A percentile compares a stretch with the other conserved stretches of the same genome.
Evolutionary conservation across 2,888 invertebrate genomes (phyloP).

Genomic region (Crepidodera aurea): DNA sequence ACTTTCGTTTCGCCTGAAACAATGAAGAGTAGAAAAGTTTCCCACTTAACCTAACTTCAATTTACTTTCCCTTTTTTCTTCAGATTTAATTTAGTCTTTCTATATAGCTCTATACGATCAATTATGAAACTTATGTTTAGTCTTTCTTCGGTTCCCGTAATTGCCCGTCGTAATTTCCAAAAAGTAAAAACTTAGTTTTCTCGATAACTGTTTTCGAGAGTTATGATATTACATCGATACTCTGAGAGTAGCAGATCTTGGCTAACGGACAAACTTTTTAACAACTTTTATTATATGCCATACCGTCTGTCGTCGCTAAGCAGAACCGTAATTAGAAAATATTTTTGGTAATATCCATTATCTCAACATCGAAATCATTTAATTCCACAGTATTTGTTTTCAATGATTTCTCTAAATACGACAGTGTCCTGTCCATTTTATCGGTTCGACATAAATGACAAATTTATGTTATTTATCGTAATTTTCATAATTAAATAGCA

Average conservation of each 20-base stretch:
- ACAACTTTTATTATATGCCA: constrained; percentile 19
- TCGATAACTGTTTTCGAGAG: constrained; percentile 7
- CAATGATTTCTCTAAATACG: too few species aligned
- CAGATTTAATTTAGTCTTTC: constrained; percentile 21
- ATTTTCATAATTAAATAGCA: too few species aligned
- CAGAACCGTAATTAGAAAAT: background rate
- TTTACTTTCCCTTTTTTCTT: constrained; percentile 15
- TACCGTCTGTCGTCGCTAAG: constrained; percentile 9
- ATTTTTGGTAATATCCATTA: too few species aligned
- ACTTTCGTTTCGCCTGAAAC: constrained; percentile 3
- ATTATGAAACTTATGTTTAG: constrained; percentile 28
- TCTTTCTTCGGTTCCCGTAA: constrained; percentile 13
- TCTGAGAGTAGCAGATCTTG: background rate
- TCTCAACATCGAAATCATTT: too few species aligned
- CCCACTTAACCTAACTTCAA: constrained; percentile 19
- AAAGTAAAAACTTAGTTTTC: constrained; percentile 17
- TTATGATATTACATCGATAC: constrained; percentile 25
- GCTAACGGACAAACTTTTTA: constrained; percentile 15
- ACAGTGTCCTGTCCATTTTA: too few species aligned
- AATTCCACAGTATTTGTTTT: too few species aligned
- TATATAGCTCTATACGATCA: constrained; percentile 19
- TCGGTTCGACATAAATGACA: too few species aligned
- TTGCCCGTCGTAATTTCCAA: constrained; percentile 17
- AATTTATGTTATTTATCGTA: too few species aligned
- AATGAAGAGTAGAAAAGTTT: constrained; percentile 14